Base-by-base conservation (phyloP, 2,888 invertebrate species). In the Globia sparganii region DNA sequence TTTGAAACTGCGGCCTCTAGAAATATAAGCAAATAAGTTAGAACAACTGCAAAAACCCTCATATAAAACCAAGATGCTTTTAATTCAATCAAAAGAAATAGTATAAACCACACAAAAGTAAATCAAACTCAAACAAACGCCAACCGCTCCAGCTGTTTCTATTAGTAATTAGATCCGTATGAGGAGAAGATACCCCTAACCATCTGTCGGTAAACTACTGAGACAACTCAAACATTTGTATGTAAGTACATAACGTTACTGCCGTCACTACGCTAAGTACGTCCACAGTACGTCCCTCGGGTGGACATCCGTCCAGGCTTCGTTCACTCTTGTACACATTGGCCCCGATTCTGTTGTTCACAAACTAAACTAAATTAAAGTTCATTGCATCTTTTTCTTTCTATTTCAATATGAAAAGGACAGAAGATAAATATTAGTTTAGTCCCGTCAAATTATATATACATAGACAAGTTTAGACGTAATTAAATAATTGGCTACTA, bases 131-230 rank as follows among this genome's bases (percentile, higher is more conserved):
- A 80, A 81, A 79, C 56, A 71, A 70, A 70, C 11, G 21, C 67
- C 85, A 72, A 80, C 67, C 62, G 72, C 40, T 37, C 58, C 85
- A 88, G 82, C 83, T 87, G 81, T 31, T 28, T 65, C 80, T 81
- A 78, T 79, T 80, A 58, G 89, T 88, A 88, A 88, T 85, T 74
- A 83, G 88, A 88, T 87, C 71, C 83, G 77, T 81, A 72, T 83
- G 78, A 75, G 68, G 66, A 77, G 70, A 82, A 79, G 79, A 75
- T 81, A 80, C 75, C 78, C 80, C 78, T 65, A 40, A 64, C 79
- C 88, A 88, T 88, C 88, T 88, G 88, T 81, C 78, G 59, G 31
- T 13, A 40, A 34, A 61, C 70, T 59, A 81, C 40, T 62, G 68
- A 76, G 78, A 85, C 65, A 62, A 66, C 28, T 74, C 83, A 83